Conservation (phyloP, 92 coral and sea anemone genomes). For the Umimayanthus chanpuru region DNA sequence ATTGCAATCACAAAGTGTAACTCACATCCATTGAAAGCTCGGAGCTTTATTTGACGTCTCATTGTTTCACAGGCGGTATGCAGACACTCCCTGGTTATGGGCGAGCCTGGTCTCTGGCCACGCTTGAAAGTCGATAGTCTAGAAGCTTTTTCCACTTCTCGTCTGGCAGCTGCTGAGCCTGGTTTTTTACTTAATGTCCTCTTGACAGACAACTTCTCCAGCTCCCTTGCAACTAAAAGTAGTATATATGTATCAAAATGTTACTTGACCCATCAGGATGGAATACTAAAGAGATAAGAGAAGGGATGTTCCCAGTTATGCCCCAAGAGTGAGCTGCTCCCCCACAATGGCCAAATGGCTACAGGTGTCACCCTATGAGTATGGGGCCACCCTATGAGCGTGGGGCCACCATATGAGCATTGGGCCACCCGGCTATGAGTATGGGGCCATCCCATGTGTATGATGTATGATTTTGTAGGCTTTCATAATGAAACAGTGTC, state of each 20-base stretch:
- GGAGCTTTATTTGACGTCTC: conserved; percentile 82
- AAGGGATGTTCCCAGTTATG: background rate
- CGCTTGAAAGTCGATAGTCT: conserved; percentile 64
- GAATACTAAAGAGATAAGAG: background rate
- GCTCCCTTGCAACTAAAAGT: conserved; percentile 65
- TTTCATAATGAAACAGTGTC: too few relatives aligned
- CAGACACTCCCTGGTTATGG: conserved; percentile 69
- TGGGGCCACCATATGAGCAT: too few relatives aligned
- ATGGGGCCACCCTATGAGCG: too few relatives aligned
- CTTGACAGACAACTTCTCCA: conserved; percentile 73
- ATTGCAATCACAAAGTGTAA: background rate
- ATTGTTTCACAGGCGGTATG: conserved; percentile 93
- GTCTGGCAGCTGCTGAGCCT: conserved; percentile 62
- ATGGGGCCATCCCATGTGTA: too few relatives aligned
- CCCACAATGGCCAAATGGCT: background rate
- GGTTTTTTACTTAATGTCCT: conserved; percentile 59
- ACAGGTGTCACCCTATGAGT: too few relatives aligned
- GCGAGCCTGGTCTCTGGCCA: conserved; percentile 63
- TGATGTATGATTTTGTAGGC: too few relatives aligned
- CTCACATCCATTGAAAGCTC: conserved; percentile 98
- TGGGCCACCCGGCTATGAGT: too few relatives aligned
- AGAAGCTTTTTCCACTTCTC: conserved; percentile 52
- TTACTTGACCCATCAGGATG: background rate
- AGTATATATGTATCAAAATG: background rate
- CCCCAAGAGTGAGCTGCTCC: background rate